phyloP scores from a whole-genome alignment of 2,797 vertebrate genomes.

The Takifugu rubripes region DNA sequence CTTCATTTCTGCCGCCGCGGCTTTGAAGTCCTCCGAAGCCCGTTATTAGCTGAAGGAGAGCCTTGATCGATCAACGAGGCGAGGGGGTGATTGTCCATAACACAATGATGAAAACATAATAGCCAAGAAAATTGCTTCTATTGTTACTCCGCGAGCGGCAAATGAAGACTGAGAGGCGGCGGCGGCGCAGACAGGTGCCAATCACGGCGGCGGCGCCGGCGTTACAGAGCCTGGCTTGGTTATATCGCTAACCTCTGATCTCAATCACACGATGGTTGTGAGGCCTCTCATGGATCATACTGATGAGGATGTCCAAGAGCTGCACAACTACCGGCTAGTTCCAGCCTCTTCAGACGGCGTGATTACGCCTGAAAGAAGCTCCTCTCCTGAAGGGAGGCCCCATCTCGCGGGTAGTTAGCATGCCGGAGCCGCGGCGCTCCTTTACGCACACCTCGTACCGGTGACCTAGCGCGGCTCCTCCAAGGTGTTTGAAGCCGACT shows the following conservation, averaged over 20 bases:
- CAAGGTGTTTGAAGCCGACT: slow-evolving; percentile 23
- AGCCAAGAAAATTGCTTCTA: slow-evolving; percentile 67
- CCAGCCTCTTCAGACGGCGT: slow-evolving; percentile 39
- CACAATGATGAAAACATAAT: slow-evolving; percentile 71
- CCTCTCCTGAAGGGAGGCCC: slow-evolving; percentile 41
- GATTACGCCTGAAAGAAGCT: slow-evolving; percentile 62
- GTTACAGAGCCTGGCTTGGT: slow-evolving; percentile 42
- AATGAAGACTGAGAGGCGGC: slow-evolving; percentile 60
- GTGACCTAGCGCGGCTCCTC: slow-evolving; percentile 21
- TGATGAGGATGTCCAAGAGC: slow-evolving; percentile 36
- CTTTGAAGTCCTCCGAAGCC: slow-evolving; percentile 16
- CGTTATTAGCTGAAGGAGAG: slow-evolving; percentile 37
- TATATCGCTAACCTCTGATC: slow-evolving; percentile 69
- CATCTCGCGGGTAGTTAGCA: slow-evolving; percentile 18
- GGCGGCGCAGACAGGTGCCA: slow-evolving; percentile 49
- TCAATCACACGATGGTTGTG: slow-evolving; percentile 66
- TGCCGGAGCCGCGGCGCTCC: slow-evolving; percentile 17
- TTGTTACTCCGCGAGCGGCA: slow-evolving; percentile 46
- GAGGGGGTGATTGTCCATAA: slow-evolving; percentile 49
- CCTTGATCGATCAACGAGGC: slow-evolving; percentile 47
- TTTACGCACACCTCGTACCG: slow-evolving; percentile 15
- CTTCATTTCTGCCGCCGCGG: slow-evolving; percentile 18
- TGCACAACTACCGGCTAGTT: too few relatives aligned
- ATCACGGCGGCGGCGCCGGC: slow-evolving; percentile 27
- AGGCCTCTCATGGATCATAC: slow-evolving; percentile 54